phyloP scores from a whole-genome alignment of 2,113 vertebrate species.

The Brachyistius frenatus region DNA sequence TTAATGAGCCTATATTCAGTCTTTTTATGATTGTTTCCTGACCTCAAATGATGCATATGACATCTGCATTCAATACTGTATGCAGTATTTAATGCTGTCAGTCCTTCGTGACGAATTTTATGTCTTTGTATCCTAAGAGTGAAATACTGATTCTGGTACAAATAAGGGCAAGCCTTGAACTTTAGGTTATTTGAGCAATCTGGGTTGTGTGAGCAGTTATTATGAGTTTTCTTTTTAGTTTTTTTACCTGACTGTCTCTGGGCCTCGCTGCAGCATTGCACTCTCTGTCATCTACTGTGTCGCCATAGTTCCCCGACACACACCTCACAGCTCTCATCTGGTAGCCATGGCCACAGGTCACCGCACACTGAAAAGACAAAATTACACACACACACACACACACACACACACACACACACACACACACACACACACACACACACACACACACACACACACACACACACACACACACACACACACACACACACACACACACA shows the following conservation, averaged over 20 bases:
- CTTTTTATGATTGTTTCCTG: not conserved
- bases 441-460: not conserved
- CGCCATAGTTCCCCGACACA: constrained; percentile 81
- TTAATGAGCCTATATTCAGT: not conserved
- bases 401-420: too few relatives aligned
- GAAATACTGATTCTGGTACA: not conserved
- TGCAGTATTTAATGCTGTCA: not conserved
- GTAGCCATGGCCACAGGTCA: constrained; percentile 91
- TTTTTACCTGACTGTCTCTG: constrained; percentile 89
- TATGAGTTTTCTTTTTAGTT: not conserved
- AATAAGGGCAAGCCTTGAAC: not conserved
- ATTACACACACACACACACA: constrained; percentile 23
- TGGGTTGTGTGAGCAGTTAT: not conserved
- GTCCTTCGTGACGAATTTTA: not conserved
- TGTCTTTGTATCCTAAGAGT: constrained; percentile 1
- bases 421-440: constrained; percentile 16
- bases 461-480: too few relatives aligned
- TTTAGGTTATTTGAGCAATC: not conserved
- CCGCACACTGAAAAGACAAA: constrained; percentile 86
- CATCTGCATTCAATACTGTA: constrained; percentile 5
- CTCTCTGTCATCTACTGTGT: constrained; percentile 85
- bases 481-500: constrained; percentile 33
- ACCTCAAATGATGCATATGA: not conserved
- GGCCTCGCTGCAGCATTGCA: constrained; percentile 89
- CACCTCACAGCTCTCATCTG: constrained; percentile 92